phyloP scores from a whole-genome alignment of 2,797 vertebrate genomes.

The Tenualosa thibaudeaui region DNA sequence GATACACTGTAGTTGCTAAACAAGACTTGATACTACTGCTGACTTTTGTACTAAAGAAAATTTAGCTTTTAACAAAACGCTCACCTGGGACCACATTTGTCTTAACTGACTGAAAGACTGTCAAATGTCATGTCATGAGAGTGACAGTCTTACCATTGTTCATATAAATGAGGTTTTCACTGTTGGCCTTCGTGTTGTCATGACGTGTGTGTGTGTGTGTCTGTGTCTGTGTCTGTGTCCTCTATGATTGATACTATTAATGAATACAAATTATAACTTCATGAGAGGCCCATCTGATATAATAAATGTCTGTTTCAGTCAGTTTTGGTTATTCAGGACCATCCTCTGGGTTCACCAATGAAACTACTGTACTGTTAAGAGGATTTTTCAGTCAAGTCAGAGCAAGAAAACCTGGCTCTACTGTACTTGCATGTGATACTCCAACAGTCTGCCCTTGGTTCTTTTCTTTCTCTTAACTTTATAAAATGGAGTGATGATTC shows the following conservation, averaged over 20 bases:
- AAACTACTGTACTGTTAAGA: neutral
- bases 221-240: neutral
- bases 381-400: neutral
- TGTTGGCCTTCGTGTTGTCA: neutral
- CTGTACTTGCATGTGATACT: neutral
- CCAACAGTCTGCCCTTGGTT: neutral
- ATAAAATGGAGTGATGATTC: neutral
- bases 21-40: neutral
- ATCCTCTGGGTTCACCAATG: neutral
- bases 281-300: neutral
- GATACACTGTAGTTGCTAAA: neutral
- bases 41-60: neutral
- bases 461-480: neutral
- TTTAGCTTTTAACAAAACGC: neutral
- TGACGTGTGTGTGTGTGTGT: neutral
- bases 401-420: neutral
- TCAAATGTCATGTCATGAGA: neutral
- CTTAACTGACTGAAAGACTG: conserved; percentile 3
- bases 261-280: neutral
- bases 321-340: neutral
- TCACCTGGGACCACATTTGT: neutral
- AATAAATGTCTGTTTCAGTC: neutral
- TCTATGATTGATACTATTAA: neutral
- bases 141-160: neutral
- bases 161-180: neutral